Evolutionary conservation across 1,140 invertebrate genomes (phyloP), one percentile per base, ranked within the genome.

Genomic region (Drosophila repleta): DNA sequence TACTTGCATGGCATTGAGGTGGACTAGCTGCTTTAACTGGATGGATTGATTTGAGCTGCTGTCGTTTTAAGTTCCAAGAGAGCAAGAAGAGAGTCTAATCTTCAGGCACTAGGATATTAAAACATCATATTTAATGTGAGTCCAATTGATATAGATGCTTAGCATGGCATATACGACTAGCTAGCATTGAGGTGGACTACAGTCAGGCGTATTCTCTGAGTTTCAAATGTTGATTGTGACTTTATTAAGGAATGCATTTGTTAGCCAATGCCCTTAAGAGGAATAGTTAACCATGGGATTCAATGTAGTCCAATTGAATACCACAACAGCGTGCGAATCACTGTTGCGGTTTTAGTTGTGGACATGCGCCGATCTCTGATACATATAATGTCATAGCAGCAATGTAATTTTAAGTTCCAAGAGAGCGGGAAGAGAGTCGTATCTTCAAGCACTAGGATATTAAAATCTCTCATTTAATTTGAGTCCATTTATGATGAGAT

Each of bases 211-310:
- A n/a, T n/a, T n/a, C n/a, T n/a, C n/a, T n/a, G 61, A 79, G 55
- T 76, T 83, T 67, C 3, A 8, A 6, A 35, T 56, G 53, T 60
- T 41, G 52, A 55, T 63, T 62, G 65, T 39, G 15, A 65, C 81
- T 80, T 85, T 84, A 85, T 85, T 80, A 84, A 85, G 81, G 70
- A 69, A 26, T 17, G 55, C 75, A 84, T 69, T 26, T 80, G 79
- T 57, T 4, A 83, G 73, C 7, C 79, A 53, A 79, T 84, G 80
- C 51, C 76, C 79, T 84, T 83, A 79, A 84, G 76, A 79, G 76
- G 76, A 83, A 83, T 78, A 78, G 61, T 37, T 55, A 67, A 73
- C 32, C 76, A 78, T 78, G 76, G 75, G 68, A 0, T 68, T 78
- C 32, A 2, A 1, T 78, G 21, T 77, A 35, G 75, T 77, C 75